Evolutionary conservation across 1,140 invertebrate species (phyloP), one percentile per base, ranked within the genome.

Genomic region (Brachionus calyciflorus): DNA sequence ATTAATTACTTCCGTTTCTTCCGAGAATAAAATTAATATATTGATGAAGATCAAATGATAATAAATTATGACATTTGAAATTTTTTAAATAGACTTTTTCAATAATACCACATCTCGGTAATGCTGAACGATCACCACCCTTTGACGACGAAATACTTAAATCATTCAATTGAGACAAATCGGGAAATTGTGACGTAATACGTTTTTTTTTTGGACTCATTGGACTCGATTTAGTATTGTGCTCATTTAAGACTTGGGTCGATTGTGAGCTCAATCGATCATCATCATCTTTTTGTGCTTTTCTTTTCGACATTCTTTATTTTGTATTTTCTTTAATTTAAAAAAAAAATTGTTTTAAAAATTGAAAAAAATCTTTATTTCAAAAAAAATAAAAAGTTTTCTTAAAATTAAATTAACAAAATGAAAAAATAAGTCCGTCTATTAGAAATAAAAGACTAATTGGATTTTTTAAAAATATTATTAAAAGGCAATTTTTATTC

Each of bases 41-140:
- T 41, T 87, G 87, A 53, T 91, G 90, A 78, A 93, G 89, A 60
- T 87, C 85, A 7, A 96, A 87, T 79, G 90, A 88, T 37, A 96
- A 87, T 75, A 90, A 87, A 5, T 89, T 89, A 82, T 97, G 94
- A 81, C 94, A 96, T 90, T 97, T 93, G 81, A 97, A 97, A 83
- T 98, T 96, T 78, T 88, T 88, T 17, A 97, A 81, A 1, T 86
- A 85, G 53, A 97, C 88, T 76, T 87, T 88, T 28, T 89, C 86
- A 55, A 97, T 89, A 78, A 90, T 90, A 3, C 94, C 94, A 76
- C 80, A 79, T 21, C 82, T 12, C 3, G 60, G 17, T 3, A 44
- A 14, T 5, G 33, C 19, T 12, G 17, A 44, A 14, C 19, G 12
- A 37, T 65, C 33, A 37, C 33, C 9, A 3, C 9, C 55, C 37